Evolutionary conservation across 2,888 invertebrate species (phyloP), one percentile per base, ranked within the genome.

Genomic region (Eugnorisma glareosa): DNA sequence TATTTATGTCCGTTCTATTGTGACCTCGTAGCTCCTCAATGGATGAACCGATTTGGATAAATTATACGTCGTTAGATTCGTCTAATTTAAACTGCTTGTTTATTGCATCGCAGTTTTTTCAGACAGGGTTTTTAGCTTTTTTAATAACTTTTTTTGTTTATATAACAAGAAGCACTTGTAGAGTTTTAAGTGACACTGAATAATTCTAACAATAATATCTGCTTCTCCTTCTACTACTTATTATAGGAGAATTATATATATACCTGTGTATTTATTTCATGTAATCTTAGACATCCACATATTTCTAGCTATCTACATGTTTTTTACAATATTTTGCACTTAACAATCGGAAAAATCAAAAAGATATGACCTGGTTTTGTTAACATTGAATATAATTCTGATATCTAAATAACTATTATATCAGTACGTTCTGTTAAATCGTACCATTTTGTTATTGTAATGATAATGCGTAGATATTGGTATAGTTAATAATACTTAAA

Each of bases 241-340:
- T 51, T 66, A 72, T 6, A 73, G 40, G 40, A 63, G n/a, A 63
- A 59, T 18, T 18, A 31, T 67, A 40, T 69, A 75, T 6, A 6
- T 21, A 54, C 11, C 35, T 35, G 73, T 64, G 28, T 74, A 69
- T 75, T 68, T 73, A 59, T 54, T 35, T n/a, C 43, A 67, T 79
- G 67, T 35, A 71, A 87, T 87, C 86, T 66, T 40, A 64, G 18
- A 70, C 64, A 79, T 72, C 61, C 67, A 40, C 75, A 71, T 75
- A 70, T 57, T 66, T 69, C 40, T 13, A 15, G 31, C n/a, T 71
- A 84, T 83, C 77, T 70, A 45, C 61, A 24, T 79, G 73, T 86
- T 45, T 54, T 54, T 57, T 71, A 87, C 85, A 73, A 72, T 79
- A 64, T 64, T 88, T 86, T 78, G 84, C 88, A 88, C 87, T 87